These are phyloP conservation scores for Romanogobio albipinnatus DNA, from an alignment of 2,113 vertebrate genomes.

Conservation along the genomic window DNA sequence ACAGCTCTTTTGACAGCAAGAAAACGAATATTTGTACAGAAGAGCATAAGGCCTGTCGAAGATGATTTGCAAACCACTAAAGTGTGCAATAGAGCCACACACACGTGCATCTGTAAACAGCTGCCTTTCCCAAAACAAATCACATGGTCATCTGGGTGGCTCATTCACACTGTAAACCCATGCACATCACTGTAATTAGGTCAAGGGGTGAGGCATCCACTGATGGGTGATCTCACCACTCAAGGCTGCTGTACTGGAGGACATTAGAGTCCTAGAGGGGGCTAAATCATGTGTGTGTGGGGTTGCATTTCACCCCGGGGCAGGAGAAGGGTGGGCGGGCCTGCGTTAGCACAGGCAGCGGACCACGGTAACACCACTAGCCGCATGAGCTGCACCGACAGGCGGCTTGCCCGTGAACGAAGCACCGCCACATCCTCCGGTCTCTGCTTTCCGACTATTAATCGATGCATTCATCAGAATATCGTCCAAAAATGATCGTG, in stretches of 20 bases:
- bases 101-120: constrained; percentile 11
- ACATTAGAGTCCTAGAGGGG: neutral
- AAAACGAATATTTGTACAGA: neutral
- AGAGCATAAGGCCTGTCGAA: neutral
- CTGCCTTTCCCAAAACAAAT: constrained; percentile 5
- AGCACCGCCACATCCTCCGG: neutral
- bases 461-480: neutral
- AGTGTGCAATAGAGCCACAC: neutral
- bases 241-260: neutral
- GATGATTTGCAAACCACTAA: neutral
- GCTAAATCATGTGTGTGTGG: constrained; percentile 30
- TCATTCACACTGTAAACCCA: neutral
- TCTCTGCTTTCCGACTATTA: neutral
- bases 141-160: neutral
- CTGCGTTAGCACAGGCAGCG: constrained; percentile 31
- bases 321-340: constrained; percentile 23
- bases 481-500: neutral
- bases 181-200: constrained; percentile 26
- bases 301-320: constrained; percentile 41
- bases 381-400: neutral
- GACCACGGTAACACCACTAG: neutral
- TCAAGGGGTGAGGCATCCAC: constrained; percentile 9
- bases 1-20: neutral
- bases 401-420: neutral
- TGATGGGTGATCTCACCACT: constrained; percentile 30